Evolutionary conservation across 2,113 vertebrate genomes (phyloP).

Genomic region (Paraplagusia blochii): DNA sequence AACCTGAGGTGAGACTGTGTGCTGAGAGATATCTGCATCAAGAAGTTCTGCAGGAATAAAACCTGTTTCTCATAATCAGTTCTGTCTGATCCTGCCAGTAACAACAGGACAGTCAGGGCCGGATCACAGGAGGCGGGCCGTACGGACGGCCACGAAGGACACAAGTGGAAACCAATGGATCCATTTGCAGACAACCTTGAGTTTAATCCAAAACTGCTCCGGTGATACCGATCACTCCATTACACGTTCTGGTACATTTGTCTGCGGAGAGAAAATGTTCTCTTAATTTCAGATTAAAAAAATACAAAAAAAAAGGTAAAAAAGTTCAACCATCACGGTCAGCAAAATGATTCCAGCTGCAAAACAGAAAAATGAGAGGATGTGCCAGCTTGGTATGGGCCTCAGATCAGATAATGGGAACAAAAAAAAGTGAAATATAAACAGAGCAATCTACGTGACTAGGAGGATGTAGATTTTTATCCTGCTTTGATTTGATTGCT

Average conservation of each 20-base stretch:
- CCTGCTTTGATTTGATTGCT: not conserved
- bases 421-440: slow-evolving; percentile 37
- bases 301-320: too few relatives aligned
- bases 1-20: too few relatives aligned
- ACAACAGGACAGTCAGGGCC: slow-evolving; percentile 52
- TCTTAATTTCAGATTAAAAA: slow-evolving; percentile 38
- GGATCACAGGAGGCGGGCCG: slow-evolving; percentile 45
- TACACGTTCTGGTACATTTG: slow-evolving; percentile 43
- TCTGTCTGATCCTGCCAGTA: slow-evolving; percentile 50
- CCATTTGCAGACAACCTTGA: slow-evolving; percentile 50
- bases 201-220: slow-evolving; percentile 47
- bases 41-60: slow-evolving; percentile 15
- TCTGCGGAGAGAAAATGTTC: slow-evolving; percentile 29
- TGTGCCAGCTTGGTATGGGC: slow-evolving; percentile 16
- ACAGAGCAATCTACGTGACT: slow-evolving; percentile 37
- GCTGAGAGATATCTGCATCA: slow-evolving; percentile 9
- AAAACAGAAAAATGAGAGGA: slow-evolving; percentile 26
- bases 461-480: slow-evolving; percentile 9
- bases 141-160: slow-evolving; percentile 38
- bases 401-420: slow-evolving; percentile 47
- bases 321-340: slow-evolving; percentile 38
- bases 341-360: slow-evolving; percentile 58
- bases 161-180: slow-evolving; percentile 59
- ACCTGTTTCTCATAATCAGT: slow-evolving; percentile 37
- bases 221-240: slow-evolving; percentile 45